A percentile compares a stretch with the other conserved stretches of the same genome.
phyloP scores from a whole-genome alignment of 2,797 vertebrate genomes.

The Peromyscus aztecus region DNA sequence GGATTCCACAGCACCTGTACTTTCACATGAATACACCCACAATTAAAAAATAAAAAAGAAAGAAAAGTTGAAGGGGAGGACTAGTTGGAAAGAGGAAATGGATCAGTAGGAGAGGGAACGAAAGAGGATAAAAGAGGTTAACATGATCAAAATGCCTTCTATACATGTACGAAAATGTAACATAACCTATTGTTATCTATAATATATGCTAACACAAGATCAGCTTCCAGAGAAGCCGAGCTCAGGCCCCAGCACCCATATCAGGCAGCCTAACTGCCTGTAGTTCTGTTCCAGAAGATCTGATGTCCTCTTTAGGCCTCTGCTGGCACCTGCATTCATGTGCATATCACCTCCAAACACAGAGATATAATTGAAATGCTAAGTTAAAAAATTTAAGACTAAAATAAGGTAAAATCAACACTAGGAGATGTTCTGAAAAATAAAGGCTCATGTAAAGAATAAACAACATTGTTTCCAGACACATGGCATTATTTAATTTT shows the following conservation, averaged over 20 bases:
- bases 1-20: background rate
- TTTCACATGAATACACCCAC: background rate
- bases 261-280: background rate
- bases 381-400: background rate
- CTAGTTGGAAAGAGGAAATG: no score
- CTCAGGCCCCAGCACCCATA: background rate
- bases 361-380: background rate
- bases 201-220: background rate
- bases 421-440: background rate
- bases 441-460: background rate
- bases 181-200: background rate
- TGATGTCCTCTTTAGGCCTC: no score
- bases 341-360: background rate
- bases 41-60: background rate
- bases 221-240: background rate
- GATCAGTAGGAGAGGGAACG: no score
- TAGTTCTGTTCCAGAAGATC: background rate
- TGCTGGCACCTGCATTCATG: background rate
- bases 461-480: background rate
- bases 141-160: background rate
- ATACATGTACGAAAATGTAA: background rate
- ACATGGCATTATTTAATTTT: background rate
- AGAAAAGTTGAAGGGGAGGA: background rate
- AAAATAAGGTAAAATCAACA: slow-evolving; percentile 36
- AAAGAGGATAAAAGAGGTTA: background rate